A percentile compares a stretch with the other conserved stretches of the same genome.
phyloP scores from a whole-genome alignment of 2,113 vertebrate species.

The Lepisosteus osseus region DNA sequence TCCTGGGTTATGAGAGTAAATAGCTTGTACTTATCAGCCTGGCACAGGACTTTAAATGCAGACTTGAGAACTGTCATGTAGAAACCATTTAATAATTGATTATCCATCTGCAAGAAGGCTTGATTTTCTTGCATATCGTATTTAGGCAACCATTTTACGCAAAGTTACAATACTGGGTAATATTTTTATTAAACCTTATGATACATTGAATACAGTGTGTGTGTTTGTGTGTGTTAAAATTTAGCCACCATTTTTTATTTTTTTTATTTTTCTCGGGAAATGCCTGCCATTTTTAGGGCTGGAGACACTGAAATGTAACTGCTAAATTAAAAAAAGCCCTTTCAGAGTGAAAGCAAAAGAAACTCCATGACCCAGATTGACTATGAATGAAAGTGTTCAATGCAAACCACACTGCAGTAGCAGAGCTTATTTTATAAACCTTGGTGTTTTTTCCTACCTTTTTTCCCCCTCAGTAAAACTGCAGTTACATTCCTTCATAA shows the following conservation, averaged over 20 bases:
- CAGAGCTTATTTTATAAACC: constrained; percentile 32
- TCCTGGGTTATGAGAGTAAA: constrained; percentile 46
- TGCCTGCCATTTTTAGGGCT: constrained; percentile 19
- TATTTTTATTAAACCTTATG: constrained; percentile 39
- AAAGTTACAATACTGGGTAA: constrained; percentile 42
- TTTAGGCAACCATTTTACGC: constrained; percentile 41
- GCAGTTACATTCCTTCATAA: constrained; percentile 12
- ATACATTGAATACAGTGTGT: constrained; percentile 47
- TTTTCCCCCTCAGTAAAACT: neutral
- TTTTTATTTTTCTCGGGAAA: constrained; percentile 48
- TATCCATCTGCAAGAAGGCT: constrained; percentile 29
- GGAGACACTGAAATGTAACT: constrained; percentile 43
- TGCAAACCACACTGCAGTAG: constrained; percentile 37
- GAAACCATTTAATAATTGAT: constrained; percentile 62
- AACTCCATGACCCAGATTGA: constrained; percentile 42
- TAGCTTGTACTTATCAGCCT: constrained; percentile 66
- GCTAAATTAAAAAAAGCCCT: constrained; percentile 59
- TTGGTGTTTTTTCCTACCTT: too few relatives aligned
- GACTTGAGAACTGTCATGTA: constrained; percentile 50
- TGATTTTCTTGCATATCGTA: constrained; percentile 45
- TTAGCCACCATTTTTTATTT: constrained; percentile 41
- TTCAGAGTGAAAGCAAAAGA: constrained; percentile 45
- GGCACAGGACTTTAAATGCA: constrained; percentile 54
- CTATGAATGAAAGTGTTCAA: constrained; percentile 42
- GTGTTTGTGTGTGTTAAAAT: constrained; percentile 50